A percentile compares a stretch with the other conserved stretches of the same genome.
These are phyloP conservation scores for Aurelia aurita complex sp. Pacific DNA, from an alignment of 30 jellyfish, hydroid and myxozoan genomes.

Conservation along the genomic window DNA sequence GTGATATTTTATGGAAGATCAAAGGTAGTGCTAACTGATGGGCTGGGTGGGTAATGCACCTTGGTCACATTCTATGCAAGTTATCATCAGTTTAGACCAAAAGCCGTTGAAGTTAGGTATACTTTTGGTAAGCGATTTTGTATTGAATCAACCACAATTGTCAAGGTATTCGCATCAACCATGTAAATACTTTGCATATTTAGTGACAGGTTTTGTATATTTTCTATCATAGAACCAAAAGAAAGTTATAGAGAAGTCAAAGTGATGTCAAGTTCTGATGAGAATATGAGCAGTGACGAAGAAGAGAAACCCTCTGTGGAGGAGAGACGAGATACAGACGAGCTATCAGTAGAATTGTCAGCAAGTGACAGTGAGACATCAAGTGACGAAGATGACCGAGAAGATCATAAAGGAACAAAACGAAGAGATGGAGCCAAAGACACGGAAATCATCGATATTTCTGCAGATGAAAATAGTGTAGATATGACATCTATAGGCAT, in stretches of 20 bases:
- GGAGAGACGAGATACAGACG: not conserved
- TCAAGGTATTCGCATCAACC: not conserved
- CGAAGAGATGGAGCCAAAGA: not conserved
- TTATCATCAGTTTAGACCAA: no score
- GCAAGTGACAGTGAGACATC: conserved; percentile 25
- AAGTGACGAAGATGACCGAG: conserved; percentile 8
- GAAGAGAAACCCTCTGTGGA: conserved; percentile 16
- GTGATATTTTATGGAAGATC: no score
- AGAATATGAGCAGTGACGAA: conserved; percentile 27
- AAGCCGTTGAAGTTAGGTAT: no score
- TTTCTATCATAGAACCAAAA: not conserved
- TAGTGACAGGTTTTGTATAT: not conserved
- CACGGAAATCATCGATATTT: conserved; percentile 10
- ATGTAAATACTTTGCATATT: not conserved
- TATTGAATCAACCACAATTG: no score
- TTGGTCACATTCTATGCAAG: no score
- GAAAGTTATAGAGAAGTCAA: conserved; percentile 28
- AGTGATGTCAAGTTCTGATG: conserved; percentile 49
- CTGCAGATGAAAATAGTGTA: conserved; percentile 25
- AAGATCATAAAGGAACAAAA: not conserved
- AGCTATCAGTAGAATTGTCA: not conserved
- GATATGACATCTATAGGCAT: not conserved
- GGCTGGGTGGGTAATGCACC: no score
- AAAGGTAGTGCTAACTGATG: no score
- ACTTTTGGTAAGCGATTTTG: no score